Percentiles rank a stretch among this genome's conserved stretches.
These are phyloP conservation scores for Prietella phreatophila DNA, from an alignment of 2,113 vertebrate genomes.

Conservation along the genomic window DNA sequence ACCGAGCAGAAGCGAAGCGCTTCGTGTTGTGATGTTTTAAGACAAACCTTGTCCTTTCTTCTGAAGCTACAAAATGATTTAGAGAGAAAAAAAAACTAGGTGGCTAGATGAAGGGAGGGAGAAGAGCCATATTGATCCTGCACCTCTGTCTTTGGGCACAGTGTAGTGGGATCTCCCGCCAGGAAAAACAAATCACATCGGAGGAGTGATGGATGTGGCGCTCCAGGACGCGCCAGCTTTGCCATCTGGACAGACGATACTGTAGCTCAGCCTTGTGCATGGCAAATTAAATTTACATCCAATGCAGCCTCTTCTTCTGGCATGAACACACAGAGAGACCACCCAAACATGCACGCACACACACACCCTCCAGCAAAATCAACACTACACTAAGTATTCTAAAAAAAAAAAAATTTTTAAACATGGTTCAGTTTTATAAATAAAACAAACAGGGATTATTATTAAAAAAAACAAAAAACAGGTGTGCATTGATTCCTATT, in stretches of 20 bases:
- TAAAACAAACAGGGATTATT: not conserved
- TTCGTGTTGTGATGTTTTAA: not conserved
- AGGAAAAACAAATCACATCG: slow-evolving; percentile 75
- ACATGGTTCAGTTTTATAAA: not conserved
- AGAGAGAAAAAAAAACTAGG: not conserved
- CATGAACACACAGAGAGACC: slow-evolving; percentile 61
- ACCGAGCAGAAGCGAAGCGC: not conserved
- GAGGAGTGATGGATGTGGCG: slow-evolving; percentile 78
- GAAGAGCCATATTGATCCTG: slow-evolving; percentile 68
- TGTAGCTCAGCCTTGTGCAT: slow-evolving; percentile 71
- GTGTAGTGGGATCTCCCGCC: slow-evolving; percentile 72
- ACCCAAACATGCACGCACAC: not conserved
- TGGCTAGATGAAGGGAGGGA: slow-evolving; percentile 29
- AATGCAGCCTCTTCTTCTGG: slow-evolving; percentile 65
- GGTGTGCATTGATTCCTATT: not conserved
- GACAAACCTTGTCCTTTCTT: not conserved
- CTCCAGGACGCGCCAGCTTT: slow-evolving; percentile 68
- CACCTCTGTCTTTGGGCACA: slow-evolving; percentile 69
- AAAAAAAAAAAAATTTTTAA: not conserved
- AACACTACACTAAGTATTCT: not conserved
- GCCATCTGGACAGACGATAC: slow-evolving; percentile 73
- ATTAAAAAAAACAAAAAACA: not conserved
- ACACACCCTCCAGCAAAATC: not conserved
- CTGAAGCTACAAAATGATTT: not conserved
- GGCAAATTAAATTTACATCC: slow-evolving; percentile 76